Percentiles rank a stretch among this genome's conserved stretches.
phyloP scores from a whole-genome alignment of 37 sponge, comb jelly and placozoan species.

The Beroe forskalii region DNA sequence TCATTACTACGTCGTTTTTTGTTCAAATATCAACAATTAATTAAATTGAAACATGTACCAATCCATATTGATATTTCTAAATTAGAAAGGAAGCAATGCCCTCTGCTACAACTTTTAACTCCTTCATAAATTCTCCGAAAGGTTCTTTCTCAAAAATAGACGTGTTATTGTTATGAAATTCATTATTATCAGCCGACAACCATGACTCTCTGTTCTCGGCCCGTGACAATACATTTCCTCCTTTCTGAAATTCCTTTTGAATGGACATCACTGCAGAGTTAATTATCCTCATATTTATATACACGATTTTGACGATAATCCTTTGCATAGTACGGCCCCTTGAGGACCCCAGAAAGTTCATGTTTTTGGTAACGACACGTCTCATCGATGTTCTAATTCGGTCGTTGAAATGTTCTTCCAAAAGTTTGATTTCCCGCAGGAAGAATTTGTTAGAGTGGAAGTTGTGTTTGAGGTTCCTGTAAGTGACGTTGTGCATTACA shows the following conservation, averaged over 20 bases:
- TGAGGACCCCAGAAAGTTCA: background rate
- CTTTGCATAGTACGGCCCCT: background rate
- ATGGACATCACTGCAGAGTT: background rate
- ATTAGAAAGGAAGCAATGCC: background rate
- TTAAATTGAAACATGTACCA: too few relatives aligned
- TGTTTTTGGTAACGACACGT: background rate
- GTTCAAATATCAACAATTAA: too few relatives aligned
- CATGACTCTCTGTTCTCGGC: background rate
- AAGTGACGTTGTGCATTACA: too few relatives aligned
- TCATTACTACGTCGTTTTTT: too few relatives aligned
- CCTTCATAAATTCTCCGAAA: background rate
- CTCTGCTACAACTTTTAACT: background rate
- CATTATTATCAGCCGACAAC: background rate
- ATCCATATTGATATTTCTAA: too few relatives aligned
- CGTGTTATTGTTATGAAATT: background rate
- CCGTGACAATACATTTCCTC: background rate
- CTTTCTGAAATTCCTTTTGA: background rate
- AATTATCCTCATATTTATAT: background rate
- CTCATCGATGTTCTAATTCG: background rate
- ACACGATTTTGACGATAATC: background rate
- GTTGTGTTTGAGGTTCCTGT: too few relatives aligned
- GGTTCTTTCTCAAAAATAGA: background rate
- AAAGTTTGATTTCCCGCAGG: too few relatives aligned
- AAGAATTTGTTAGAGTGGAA: too few relatives aligned
- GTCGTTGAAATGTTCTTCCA: too few relatives aligned